These are phyloP conservation scores for Xerus rutilus DNA, from an alignment of 2,797 vertebrate genomes.

Conservation along the genomic window DNA sequence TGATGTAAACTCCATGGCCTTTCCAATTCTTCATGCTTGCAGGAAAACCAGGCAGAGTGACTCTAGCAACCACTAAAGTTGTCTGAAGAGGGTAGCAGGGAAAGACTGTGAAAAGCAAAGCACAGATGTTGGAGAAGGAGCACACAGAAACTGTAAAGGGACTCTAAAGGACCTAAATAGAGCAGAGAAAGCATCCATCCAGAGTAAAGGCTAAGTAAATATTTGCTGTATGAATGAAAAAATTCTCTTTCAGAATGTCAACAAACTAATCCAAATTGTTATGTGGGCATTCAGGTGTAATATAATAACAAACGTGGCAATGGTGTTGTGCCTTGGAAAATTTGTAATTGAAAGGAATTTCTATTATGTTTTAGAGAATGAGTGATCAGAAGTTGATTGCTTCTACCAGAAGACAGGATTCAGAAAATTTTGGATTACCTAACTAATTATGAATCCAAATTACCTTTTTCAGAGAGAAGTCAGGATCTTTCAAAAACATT, in stretches of 20 bases:
- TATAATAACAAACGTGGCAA: not conserved
- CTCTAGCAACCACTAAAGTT: not conserved
- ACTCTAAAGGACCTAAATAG: not conserved
- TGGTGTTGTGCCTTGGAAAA: not conserved
- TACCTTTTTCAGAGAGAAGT: not conserved
- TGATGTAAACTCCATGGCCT: not conserved
- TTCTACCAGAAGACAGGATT: not conserved
- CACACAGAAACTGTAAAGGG: not conserved
- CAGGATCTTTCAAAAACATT: not conserved
- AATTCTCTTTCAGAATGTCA: not conserved
- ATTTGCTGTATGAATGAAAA: not conserved
- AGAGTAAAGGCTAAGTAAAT: not conserved
- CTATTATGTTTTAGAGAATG: not conserved
- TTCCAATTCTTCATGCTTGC: not conserved
- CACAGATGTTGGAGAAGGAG: not conserved
- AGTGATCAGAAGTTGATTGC: not conserved
- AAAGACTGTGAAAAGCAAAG: not conserved
- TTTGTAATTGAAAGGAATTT: not conserved
- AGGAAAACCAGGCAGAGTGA: not conserved
- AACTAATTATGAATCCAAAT: slow-evolving; percentile 13
- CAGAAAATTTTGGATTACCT: not conserved
- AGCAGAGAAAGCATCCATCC: not conserved
- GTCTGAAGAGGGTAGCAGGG: not conserved
- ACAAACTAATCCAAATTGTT: not conserved
- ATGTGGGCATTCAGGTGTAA: not conserved